A percentile compares a stretch with the other conserved stretches of the same genome.
Conservation (phyloP, 2,113 vertebrate species). For the Lutjanus erythropterus region DNA sequence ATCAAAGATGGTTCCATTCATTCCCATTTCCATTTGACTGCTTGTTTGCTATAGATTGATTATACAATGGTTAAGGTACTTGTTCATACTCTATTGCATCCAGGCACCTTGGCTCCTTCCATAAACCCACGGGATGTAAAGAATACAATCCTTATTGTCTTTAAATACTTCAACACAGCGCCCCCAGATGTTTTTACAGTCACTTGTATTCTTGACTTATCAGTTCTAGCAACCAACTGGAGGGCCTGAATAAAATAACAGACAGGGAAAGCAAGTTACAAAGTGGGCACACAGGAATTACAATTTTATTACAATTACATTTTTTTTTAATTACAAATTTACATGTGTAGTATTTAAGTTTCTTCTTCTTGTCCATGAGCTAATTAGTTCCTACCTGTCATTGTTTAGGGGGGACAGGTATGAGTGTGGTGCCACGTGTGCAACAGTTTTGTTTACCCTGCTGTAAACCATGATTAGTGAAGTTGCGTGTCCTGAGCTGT, state of each 20-base stretch:
- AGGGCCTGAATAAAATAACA: background rate
- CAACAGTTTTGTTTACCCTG: too few relatives aligned
- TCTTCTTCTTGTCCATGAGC: too few relatives aligned
- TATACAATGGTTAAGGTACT: background rate
- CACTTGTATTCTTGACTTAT: background rate
- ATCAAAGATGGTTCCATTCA: background rate
- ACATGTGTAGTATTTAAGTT: too few relatives aligned
- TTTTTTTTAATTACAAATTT: too few relatives aligned
- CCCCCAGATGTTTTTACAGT: background rate
- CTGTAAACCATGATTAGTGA: too few relatives aligned
- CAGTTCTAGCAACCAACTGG: background rate
- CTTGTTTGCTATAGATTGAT: background rate
- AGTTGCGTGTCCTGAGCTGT: too few relatives aligned
- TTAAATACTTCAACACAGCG: background rate
- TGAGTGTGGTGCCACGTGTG: too few relatives aligned
- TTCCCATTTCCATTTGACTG: background rate
- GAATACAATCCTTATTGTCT: slow-evolving; percentile 1
- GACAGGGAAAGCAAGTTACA: background rate
- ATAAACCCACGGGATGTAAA: slow-evolving; percentile 5
- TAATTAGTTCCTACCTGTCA: too few relatives aligned
- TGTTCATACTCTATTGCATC: background rate
- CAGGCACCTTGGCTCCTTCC: background rate
- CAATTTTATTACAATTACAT: too few relatives aligned
- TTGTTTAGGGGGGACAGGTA: too few relatives aligned
- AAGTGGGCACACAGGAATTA: background rate